Percentiles rank a stretch among this genome's conserved stretches.
Conservation (phyloP, 2,888 invertebrate genomes). For the Drosophila anomelani region DNA sequence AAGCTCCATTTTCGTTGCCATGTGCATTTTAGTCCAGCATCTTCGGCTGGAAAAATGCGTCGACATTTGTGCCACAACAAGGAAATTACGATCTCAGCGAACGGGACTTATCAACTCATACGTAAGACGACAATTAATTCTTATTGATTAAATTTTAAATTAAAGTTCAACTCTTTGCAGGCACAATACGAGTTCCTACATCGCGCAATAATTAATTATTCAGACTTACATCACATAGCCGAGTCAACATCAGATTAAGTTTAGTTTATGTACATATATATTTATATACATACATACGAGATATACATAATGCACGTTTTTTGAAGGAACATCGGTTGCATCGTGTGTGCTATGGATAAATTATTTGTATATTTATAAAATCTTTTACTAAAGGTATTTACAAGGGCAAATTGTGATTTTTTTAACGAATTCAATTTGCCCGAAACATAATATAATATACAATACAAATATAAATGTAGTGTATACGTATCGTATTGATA, state of each 20-base stretch:
- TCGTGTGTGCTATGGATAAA: slow-evolving; percentile 45
- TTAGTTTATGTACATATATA: slow-evolving; percentile 30
- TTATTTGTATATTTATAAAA: slow-evolving; percentile 53
- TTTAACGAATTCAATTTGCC: slow-evolving; percentile 68
- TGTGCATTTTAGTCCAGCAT: slow-evolving; percentile 94
- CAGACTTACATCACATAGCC: slow-evolving; percentile 92
- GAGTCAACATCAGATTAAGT: slow-evolving; percentile 70
- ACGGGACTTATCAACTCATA: slow-evolving; percentile 92
- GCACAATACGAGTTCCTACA: slow-evolving; percentile 97
- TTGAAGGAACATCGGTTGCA: slow-evolving; percentile 18
- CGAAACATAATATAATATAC: slow-evolving; percentile 59
- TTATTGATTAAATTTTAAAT: not conserved
- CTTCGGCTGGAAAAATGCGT: slow-evolving; percentile 93
- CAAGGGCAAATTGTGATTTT: slow-evolving; percentile 62
- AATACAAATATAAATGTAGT: slow-evolving; percentile 69
- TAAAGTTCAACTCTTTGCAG: slow-evolving; percentile 84
- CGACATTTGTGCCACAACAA: slow-evolving; percentile 93
- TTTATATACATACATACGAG: slow-evolving; percentile 53
- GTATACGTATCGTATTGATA: slow-evolving; percentile 75
- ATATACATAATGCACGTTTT: slow-evolving; percentile 23
- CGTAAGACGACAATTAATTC: slow-evolving; percentile 70
- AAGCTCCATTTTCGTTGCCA: slow-evolving; percentile 94
- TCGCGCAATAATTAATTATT: slow-evolving; percentile 95
- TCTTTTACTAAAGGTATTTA: slow-evolving; percentile 47
- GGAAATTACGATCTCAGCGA: slow-evolving; percentile 94